phyloP scores from a whole-genome alignment of 2,797 vertebrate species.

The Streptopelia turtur region DNA sequence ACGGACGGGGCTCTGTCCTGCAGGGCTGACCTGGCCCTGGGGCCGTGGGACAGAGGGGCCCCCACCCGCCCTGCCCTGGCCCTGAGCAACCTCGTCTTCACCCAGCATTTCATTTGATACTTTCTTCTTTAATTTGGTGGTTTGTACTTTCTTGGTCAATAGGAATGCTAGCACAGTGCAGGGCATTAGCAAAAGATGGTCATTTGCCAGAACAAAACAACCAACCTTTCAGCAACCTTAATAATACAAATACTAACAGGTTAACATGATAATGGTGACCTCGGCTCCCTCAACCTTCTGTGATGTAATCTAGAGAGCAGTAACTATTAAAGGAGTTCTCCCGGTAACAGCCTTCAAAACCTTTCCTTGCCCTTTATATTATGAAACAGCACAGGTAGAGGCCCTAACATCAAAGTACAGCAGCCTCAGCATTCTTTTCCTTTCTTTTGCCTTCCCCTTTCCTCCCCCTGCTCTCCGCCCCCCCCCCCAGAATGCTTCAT shows the following conservation, averaged over 20 bases:
- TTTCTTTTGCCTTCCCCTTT: not conserved
- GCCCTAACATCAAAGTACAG: conserved; percentile 7
- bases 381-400: not conserved
- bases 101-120: not conserved
- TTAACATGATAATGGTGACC: not conserved
- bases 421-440: not conserved
- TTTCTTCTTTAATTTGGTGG: not conserved
- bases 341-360: not conserved
- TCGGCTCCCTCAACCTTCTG: not conserved
- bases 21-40: too few relatives aligned
- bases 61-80: not conserved
- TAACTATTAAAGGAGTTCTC: not conserved
- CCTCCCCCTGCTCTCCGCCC: accelerated
- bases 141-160: not conserved
- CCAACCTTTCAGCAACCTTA: not conserved
- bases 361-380: not conserved
- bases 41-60: not conserved
- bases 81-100: not conserved
- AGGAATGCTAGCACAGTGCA: not conserved
- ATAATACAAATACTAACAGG: not conserved
- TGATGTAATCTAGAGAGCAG: not conserved
- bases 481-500: not conserved
- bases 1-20: too few relatives aligned
- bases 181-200: not conserved
- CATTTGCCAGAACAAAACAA: not conserved